Base-by-base conservation (phyloP, 2,888 invertebrate species). In the Vannuccia rotundouncinata region DNA sequence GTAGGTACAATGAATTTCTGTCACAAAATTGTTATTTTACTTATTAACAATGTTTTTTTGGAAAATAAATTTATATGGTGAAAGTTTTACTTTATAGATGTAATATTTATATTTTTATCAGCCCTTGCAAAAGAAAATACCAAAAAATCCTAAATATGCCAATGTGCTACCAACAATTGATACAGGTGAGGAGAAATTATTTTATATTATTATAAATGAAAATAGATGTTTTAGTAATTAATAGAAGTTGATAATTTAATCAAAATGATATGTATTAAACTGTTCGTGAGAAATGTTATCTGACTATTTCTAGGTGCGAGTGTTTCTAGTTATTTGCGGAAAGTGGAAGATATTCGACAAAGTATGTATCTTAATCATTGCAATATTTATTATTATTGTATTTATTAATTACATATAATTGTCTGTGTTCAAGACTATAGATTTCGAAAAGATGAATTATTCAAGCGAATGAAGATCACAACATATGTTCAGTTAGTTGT, bases 401-500 rank as follows among this genome's bases (percentile, higher is more conserved):
- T 79, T 10, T 17, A 78, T 29, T 1, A 22, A 0, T 45, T 45
- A 10, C 17, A 17, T 45, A 45, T 45, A 10, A 10, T 45, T 45
- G 5, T 45, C 5, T 45, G 45, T 45, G 5, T 45, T 45, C 45
- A 45, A 45, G 45, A 88, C 83, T 88, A 88, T 84, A 85, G 84
- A 82, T 87, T 85, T 81, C 84, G 85, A 77, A 85, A 85, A 81
- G 86, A 86, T 85, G 88, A 88, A 83, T 84, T 88, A 31, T 88
- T 88, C 83, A 87, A 87, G 83, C 84, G 88, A 75, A 88, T 88
- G 87, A 88, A 88, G 84, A 79, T 86, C 10, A 84, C 87, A 30
- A 88, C 88, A 78, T 87, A 88, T 85, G 86, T 86, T 29, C 88
- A 88, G 80, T 81, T 88, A 84, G 87, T 88, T 83, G 81, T 83